These are phyloP conservation scores for Proctacanthus coquilletti DNA, from an alignment of 1,140 invertebrate genomes.

Conservation along the genomic window DNA sequence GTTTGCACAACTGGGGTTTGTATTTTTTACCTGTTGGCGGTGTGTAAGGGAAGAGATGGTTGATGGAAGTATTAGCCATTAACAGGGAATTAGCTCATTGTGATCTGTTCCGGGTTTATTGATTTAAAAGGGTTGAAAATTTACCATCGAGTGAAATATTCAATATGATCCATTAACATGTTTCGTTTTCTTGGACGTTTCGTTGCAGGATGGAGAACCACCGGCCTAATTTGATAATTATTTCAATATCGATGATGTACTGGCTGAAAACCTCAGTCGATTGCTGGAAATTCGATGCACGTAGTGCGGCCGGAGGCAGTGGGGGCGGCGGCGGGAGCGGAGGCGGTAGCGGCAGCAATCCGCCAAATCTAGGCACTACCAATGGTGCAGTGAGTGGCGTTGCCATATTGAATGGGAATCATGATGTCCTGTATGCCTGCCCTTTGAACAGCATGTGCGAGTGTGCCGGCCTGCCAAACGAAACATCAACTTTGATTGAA, in stretches of 20 bases:
- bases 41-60: too few species aligned
- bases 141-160: too few species aligned
- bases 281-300: slow-evolving; percentile 25
- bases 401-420: slow-evolving; percentile 21
- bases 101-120: too few species aligned
- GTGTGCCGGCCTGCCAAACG: slow-evolving; percentile 39
- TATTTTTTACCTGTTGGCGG: too few species aligned
- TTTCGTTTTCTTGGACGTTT: too few species aligned
- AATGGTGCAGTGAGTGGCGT: slow-evolving; percentile 13
- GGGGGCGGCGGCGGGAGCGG: slow-evolving; percentile 5
- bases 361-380: neutral
- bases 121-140: too few species aligned
- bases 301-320: slow-evolving; percentile 12
- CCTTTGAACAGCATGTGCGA: slow-evolving; percentile 45
- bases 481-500: slow-evolving; percentile 39
- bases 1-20: too few species aligned
- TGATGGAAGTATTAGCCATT: too few species aligned
- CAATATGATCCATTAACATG: too few species aligned
- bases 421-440: slow-evolving; percentile 33
- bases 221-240: slow-evolving; percentile 10
- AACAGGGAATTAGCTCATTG: too few species aligned
- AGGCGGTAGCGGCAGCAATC: slow-evolving; percentile 2
- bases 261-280: slow-evolving; percentile 18
- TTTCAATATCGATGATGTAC: slow-evolving; percentile 21
- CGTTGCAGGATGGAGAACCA: too few species aligned